A percentile compares a stretch with the other conserved stretches of the same genome.
phyloP scores from a whole-genome alignment of 2,888 invertebrate species.

The Pachydiplax longipennis region DNA sequence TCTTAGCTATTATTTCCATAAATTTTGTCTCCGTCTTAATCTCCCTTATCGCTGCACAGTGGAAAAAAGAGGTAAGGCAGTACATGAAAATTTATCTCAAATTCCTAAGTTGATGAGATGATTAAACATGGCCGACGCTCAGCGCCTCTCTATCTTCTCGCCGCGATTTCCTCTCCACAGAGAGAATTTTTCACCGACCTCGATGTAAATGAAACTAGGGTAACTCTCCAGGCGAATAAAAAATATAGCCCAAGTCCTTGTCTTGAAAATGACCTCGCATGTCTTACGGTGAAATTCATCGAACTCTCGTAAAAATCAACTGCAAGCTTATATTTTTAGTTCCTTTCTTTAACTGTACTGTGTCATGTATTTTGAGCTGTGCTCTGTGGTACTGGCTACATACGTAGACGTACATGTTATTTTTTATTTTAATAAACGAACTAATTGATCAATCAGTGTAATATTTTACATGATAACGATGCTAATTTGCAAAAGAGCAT shows the following conservation, averaged over 20 bases:
- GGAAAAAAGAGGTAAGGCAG: too few species aligned
- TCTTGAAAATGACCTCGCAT: neutral
- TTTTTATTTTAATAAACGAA: too few species aligned
- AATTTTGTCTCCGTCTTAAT: too few species aligned
- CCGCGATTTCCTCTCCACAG: neutral
- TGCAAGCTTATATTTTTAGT: too few species aligned
- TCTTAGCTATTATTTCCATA: too few species aligned
- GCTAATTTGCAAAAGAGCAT: too few species aligned
- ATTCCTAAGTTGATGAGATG: neutral
- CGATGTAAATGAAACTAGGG: neutral
- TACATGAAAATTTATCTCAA: neutral
- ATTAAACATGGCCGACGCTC: neutral
- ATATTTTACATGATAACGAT: too few species aligned
- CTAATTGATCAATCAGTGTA: too few species aligned
- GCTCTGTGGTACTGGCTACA: too few species aligned
- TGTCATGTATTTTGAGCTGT: neutral
- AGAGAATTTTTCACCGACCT: constrained; percentile 12
- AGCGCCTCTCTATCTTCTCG: neutral
- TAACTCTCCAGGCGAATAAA: neutral
- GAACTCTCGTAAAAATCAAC: neutral
- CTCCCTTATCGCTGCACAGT: too few species aligned
- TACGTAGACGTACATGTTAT: too few species aligned
- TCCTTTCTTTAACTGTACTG: neutral
- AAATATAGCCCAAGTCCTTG: neutral
- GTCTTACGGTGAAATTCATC: neutral